Conservation (phyloP, 2,888 invertebrate genomes). For the Brassicogethes aeneus region DNA sequence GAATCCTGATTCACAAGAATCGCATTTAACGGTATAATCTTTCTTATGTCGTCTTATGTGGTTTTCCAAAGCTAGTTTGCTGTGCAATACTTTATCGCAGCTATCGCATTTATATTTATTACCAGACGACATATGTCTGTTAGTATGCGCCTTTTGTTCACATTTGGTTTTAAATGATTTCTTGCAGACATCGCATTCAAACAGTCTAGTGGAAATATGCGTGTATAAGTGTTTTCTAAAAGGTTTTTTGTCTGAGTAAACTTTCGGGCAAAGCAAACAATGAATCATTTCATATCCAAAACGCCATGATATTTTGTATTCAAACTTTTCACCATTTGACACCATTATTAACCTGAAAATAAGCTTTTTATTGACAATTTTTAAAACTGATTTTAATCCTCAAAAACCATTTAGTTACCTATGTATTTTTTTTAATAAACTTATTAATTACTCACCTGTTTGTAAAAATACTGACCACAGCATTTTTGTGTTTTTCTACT, state of each 20-base stretch:
- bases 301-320: neutral
- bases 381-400: too few species aligned
- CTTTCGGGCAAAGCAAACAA: constrained; percentile 26
- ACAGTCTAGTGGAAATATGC: constrained; percentile 24
- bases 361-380: too few species aligned
- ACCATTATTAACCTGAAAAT: neutral
- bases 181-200: constrained; percentile 28
- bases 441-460: too few species aligned
- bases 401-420: too few species aligned
- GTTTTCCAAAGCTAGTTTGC: neutral
- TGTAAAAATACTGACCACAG: too few species aligned
- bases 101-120: constrained; percentile 9
- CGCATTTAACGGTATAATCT: constrained; percentile 10
- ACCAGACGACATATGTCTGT: neutral
- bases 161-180: constrained; percentile 25
- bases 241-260: constrained; percentile 26
- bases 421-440: too few species aligned
- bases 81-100: constrained; percentile 12
- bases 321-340: neutral
- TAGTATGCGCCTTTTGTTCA: constrained; percentile 11
- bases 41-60: constrained; percentile 13
- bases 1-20: constrained; percentile 22
- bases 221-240: constrained; percentile 26
- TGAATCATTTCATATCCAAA: constrained; percentile 4
- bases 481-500: too few species aligned